phyloP scores from a whole-genome alignment of 2,113 vertebrate genomes.

The Sinocyclocheilus grahami region DNA sequence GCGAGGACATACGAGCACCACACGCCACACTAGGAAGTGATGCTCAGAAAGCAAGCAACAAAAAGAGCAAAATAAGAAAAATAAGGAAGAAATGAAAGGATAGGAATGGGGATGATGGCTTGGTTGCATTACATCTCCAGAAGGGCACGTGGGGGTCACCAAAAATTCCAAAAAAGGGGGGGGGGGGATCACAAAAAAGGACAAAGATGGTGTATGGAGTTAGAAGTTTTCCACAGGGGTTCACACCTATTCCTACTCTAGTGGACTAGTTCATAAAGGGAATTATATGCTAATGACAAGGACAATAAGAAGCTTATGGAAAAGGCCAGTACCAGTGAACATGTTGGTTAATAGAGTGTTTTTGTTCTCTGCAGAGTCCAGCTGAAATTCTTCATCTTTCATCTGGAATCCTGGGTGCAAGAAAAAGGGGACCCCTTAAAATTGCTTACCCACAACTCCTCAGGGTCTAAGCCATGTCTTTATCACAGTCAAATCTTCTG shows the following conservation, averaged over 20 bases:
- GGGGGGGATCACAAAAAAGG: conserved; percentile 60
- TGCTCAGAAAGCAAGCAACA: conserved; percentile 71
- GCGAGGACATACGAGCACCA: conserved; percentile 30
- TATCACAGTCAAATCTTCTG: conserved; percentile 52
- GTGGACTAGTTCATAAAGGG: conserved; percentile 56
- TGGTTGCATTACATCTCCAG: background rate
- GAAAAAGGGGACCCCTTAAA: conserved; percentile 79
- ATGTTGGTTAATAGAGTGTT: conserved; percentile 86
- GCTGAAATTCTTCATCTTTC: conserved; percentile 84
- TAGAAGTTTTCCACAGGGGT: conserved; percentile 70
- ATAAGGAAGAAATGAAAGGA: conserved; percentile 64
- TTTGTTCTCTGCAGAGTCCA: conserved; percentile 85
- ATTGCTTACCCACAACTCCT: conserved; percentile 52
- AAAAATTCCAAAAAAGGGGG: conserved; percentile 40
- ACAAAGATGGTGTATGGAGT: conserved; percentile 61
- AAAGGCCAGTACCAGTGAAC: conserved; percentile 84
- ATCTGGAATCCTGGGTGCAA: conserved; percentile 84
- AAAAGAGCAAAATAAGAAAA: conserved; percentile 39
- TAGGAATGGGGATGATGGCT: conserved; percentile 41
- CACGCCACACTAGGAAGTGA: conserved; percentile 61
- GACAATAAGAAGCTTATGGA: conserved; percentile 78
- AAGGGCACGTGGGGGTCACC: background rate
- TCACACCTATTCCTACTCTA: conserved; percentile 72
- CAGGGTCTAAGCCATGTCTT: conserved; percentile 63
- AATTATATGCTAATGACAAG: conserved; percentile 76